Percentiles rank a stretch among this genome's conserved stretches.
phyloP scores from a whole-genome alignment of 1,140 invertebrate genomes.

The Aphelenchoides besseyi region DNA sequence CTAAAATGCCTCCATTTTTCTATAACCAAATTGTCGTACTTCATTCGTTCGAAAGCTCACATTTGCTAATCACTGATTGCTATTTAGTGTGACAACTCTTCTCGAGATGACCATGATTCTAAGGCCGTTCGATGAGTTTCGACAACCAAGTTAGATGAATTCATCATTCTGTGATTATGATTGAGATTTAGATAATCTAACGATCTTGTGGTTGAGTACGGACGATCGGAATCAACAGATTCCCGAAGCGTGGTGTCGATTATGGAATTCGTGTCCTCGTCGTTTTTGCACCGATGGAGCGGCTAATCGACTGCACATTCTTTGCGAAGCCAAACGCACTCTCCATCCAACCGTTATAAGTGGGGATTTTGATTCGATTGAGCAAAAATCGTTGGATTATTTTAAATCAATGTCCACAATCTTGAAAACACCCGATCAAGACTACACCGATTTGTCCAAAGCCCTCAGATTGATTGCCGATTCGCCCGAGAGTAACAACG shows the following conservation, averaged over 20 bases:
- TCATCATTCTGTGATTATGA: not conserved
- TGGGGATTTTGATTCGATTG: slow-evolving; percentile 30
- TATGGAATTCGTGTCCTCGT: not conserved
- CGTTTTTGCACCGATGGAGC: slow-evolving; percentile 21
- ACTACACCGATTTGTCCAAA: slow-evolving; percentile 26
- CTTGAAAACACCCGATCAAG: slow-evolving; percentile 14
- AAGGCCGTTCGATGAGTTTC: slow-evolving; percentile 15
- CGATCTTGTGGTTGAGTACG: not conserved
- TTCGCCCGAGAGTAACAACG: not conserved
- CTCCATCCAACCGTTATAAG: slow-evolving; percentile 8
- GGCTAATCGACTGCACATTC: slow-evolving; percentile 9
- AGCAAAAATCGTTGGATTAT: not conserved
- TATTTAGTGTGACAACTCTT: too few relatives aligned
- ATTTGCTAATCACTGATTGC: too few relatives aligned
- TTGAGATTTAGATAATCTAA: not conserved
- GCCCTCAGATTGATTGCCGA: slow-evolving; percentile 12
- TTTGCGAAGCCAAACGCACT: not conserved
- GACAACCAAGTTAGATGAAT: not conserved
- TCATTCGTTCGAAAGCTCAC: too few relatives aligned
- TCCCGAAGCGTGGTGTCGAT: not conserved
- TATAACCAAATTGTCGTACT: too few relatives aligned
- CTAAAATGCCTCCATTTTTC: too few relatives aligned
- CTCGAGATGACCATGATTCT: slow-evolving; percentile 10
- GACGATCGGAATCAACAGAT: not conserved
- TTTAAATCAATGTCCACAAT: slow-evolving; percentile 4